phyloP scores from a whole-genome alignment of 2,888 invertebrate species.

The Stenichneumon culpator region DNA sequence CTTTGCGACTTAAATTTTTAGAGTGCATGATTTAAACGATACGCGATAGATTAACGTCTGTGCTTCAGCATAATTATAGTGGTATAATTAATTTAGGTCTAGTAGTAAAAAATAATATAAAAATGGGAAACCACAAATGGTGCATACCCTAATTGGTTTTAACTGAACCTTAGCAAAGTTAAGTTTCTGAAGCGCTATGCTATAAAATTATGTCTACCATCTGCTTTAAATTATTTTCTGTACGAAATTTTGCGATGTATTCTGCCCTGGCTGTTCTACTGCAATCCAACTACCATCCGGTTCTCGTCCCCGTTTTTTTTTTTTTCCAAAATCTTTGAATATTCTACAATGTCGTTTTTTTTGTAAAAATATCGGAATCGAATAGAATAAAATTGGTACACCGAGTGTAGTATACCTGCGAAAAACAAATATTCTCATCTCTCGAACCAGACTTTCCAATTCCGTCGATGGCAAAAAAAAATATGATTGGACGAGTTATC shows the following conservation, averaged over 20 bases:
- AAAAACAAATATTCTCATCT: slow-evolving; percentile 11
- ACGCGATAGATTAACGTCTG: not conserved
- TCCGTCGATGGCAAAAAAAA: slow-evolving; percentile 35
- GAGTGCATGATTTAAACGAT: not conserved
- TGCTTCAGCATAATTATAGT: not conserved
- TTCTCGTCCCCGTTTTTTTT: slow-evolving; percentile 4
- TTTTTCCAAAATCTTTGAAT: slow-evolving; percentile 31
- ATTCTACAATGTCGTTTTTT: slow-evolving; percentile 30
- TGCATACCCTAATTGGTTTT: slow-evolving; percentile 52
- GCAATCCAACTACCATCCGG: slow-evolving; percentile 58
- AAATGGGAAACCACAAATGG: slow-evolving; percentile 34
- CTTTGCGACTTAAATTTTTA: not conserved
- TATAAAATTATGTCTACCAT: slow-evolving; percentile 58
- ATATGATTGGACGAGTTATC: slow-evolving; percentile 30
- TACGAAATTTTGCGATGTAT: slow-evolving; percentile 38
- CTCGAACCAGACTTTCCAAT: slow-evolving; percentile 34
- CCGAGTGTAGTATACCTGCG: slow-evolving; percentile 17
- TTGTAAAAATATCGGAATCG: slow-evolving; percentile 19
- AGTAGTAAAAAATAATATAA: slow-evolving; percentile 4
- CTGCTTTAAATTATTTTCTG: slow-evolving; percentile 51
- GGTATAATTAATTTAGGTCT: slow-evolving; percentile 10
- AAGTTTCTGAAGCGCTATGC: slow-evolving; percentile 35
- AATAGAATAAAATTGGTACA: slow-evolving; percentile 29
- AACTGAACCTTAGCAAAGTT: not conserved
- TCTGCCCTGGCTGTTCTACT: slow-evolving; percentile 54